phyloP scores from a whole-genome alignment of 2,113 vertebrate species.

The Grantiella picta region DNA sequence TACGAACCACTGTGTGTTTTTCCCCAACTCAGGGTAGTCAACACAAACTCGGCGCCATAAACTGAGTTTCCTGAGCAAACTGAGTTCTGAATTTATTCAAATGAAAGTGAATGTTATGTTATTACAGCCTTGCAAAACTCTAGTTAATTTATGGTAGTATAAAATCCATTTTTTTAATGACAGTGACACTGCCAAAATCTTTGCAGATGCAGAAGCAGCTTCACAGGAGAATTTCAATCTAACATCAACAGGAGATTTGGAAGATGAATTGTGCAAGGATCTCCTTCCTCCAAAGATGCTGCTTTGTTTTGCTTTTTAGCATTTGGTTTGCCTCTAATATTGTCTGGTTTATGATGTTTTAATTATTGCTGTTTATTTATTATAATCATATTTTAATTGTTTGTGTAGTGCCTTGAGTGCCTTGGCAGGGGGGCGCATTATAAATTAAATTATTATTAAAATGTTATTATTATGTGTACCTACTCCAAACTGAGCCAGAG shows the following conservation, averaged over 20 bases:
- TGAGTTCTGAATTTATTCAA: neutral
- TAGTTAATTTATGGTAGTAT: neutral
- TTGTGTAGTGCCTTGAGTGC: slow-evolving; percentile 45
- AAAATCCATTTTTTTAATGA: slow-evolving; percentile 14
- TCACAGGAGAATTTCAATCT: slow-evolving; percentile 58
- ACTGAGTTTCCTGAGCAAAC: neutral
- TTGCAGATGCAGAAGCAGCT: slow-evolving; percentile 59
- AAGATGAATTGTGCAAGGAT: slow-evolving; percentile 50
- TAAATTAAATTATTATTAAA: slow-evolving; percentile 74
- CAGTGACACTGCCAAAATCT: slow-evolving; percentile 61
- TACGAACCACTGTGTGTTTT: neutral
- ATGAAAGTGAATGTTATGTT: neutral
- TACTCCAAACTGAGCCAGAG: slow-evolving; percentile 34
- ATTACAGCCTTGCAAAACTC: neutral
- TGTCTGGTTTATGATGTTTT: slow-evolving; percentile 70
- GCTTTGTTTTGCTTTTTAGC: slow-evolving; percentile 51
- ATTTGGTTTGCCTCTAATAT: slow-evolving; percentile 37
- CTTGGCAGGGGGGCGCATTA: slow-evolving; percentile 50
- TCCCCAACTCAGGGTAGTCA: neutral
- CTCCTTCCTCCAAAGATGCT: neutral
- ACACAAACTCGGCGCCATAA: neutral
- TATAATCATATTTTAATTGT: slow-evolving; percentile 72
- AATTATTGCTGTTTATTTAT: slow-evolving; percentile 74
- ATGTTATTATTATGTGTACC: slow-evolving; percentile 54
- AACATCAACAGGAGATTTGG: slow-evolving; percentile 55